Conservation (phyloP, 2,888 invertebrate species). For the Meloe dianella region DNA sequence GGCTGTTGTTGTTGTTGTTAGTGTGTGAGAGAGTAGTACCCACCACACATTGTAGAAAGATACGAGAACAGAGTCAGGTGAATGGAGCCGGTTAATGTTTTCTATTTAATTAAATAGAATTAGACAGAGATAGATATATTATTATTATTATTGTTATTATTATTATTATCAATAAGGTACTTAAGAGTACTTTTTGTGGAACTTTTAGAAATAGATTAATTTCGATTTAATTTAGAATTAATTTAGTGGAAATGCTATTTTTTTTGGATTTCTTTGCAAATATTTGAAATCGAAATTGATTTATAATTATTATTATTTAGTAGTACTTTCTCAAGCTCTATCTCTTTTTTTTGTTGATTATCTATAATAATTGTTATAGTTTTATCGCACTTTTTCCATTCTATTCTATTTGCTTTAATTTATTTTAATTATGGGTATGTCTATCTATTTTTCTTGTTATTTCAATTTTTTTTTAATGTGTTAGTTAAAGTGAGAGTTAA, state of each 20-base stretch:
- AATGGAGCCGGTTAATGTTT: constrained; percentile 7
- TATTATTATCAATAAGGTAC: too few species aligned
- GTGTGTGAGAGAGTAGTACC: constrained; percentile 2
- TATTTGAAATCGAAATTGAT: neutral
- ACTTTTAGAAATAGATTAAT: too few species aligned
- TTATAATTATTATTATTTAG: neutral
- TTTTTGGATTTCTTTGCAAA: neutral
- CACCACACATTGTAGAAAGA: neutral
- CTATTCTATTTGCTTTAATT: neutral
- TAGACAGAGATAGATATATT: neutral
- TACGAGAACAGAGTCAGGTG: neutral
- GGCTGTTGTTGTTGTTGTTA: constrained; percentile 26
- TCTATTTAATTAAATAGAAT: neutral
- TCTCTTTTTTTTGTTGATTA: neutral
- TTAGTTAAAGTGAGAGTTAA: neutral
- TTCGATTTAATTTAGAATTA: neutral
- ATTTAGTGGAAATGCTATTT: neutral
- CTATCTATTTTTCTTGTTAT: neutral
- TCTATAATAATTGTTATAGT: neutral
- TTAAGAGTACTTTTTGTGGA: neutral
- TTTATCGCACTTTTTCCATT: neutral
- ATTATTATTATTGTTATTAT: too few species aligned
- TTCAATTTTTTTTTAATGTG: neutral
- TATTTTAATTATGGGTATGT: neutral
- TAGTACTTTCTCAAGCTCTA: neutral